Base-by-base conservation (phyloP, 2,888 invertebrate genomes). In the Melanostoma scalare region DNA sequence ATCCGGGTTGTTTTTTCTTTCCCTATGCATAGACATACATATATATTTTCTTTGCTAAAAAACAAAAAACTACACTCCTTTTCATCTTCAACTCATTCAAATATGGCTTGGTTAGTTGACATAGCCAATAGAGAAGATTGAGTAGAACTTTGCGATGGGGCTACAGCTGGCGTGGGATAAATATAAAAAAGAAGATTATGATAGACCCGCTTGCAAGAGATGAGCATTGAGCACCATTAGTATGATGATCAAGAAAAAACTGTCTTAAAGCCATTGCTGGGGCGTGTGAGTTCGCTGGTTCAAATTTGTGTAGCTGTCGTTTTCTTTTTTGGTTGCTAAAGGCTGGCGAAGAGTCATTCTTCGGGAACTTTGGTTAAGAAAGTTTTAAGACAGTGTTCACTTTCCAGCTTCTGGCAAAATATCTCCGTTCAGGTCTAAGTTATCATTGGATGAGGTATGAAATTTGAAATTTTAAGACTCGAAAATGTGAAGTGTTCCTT, bases 1-100 rank as follows among this genome's bases (percentile, higher is more conserved):
- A 44, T 60, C 38, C 50, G 61, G 44, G 52, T 58, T 65, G 42
- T 74, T 55, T 36, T 53, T 56, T 56, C 31, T 69, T 40, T 42
- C 42, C 35, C 46, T 33, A n/a, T 61, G 8, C n/a, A 31, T 53
- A 3, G 6, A 35, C 35, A 20, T 60, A 8, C 35, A 60, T 55
- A 2, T 44, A 8, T 35, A 20, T 77, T 69, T 31, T 3, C 10
- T 33, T 78, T 10, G 20, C 9, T 40, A 40, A 8, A 55, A 31
- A 53, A 35, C 5, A 6, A 67, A 44, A 56, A 69, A 69, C 38
- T 76, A 42, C 61, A 42, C 61, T 76, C 56, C 10, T 61, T 60
- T 55, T 55, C 60, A 71, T 71, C 50, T 38, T 75, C 6, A 76
- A 80, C 65, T 61, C 48, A 72, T 76, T 40, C 69, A 65, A 80